Base-by-base conservation (phyloP, 1,140 invertebrate genomes). In the Papilio machaon region DNA sequence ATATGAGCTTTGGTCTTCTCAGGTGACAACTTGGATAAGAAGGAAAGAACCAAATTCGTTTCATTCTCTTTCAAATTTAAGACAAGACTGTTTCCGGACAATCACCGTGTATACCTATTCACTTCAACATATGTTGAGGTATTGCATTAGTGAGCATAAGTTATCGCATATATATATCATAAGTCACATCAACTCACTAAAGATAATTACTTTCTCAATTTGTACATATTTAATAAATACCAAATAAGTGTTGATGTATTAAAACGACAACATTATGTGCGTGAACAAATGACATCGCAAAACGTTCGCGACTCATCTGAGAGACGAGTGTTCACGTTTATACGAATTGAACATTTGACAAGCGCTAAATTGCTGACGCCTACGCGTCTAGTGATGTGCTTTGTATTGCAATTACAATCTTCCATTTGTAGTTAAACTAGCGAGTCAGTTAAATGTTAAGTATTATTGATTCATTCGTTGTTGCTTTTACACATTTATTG, bases 271-370 rank as follows among this genome's bases (percentile, higher is more conserved):
- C 54, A 30, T n/a, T 58, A 58, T 78, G 15, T 52, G 54, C 60
- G 17, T 17, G 5, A n/a, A n/a, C 54, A 46, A 78, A 77, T 47
- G 54, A 60, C 76, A 52, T 76, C 74, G 54, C 54, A 52, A 78
- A 78, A 78, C 54, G 46, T 78, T 60, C 30, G 35, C 23, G 35
- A 35, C 9, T 78, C 76, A 58, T 77, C 19, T n/a, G 19, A 10
- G 75, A 77, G n/a, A 30, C 19, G 73, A 58, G 23, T 77, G 75
- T 19, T 19, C 19, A 78, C 76, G 43, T 78, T 78, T 60, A 60
- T 78, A 78, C 76, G 54, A 78, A 78, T 78, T 64, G 54, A 13
- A 78, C 76, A 19, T 78, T 78, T 78, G 76, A 78, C 76, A 78
- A 78, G 76, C 58, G 54, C 46, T 78, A 60, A 78, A 78, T 78